Percentiles rank a stretch among this genome's conserved stretches.
phyloP scores from a whole-genome alignment of 1,140 invertebrate genomes.

The Drosophila baimaii region DNA sequence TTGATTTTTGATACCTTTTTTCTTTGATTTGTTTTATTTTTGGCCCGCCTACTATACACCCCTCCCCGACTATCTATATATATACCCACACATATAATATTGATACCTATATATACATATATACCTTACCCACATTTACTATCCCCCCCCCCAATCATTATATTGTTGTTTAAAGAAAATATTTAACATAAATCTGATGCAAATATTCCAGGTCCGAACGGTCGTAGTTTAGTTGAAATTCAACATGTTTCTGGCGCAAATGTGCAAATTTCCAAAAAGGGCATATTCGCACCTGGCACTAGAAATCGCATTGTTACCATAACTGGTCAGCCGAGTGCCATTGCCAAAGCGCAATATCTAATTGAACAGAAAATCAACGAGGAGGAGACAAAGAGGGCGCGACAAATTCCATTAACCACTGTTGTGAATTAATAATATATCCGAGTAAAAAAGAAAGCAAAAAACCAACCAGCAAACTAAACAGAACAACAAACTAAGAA shows the following conservation, averaged over 20 bases:
- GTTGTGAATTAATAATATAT: constrained; percentile 86
- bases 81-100: constrained; percentile 18
- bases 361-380: constrained; percentile 98
- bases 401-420: constrained; percentile 92
- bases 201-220: constrained; percentile 90
- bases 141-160: constrained; percentile 30
- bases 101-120: constrained; percentile 21
- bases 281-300: constrained; percentile 97
- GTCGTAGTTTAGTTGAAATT: constrained; percentile 97
- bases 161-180: constrained; percentile 32
- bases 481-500: constrained; percentile 42
- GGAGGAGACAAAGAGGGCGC: constrained; percentile 96
- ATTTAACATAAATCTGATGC: constrained; percentile 79
- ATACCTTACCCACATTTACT: constrained; percentile 17
- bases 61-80: constrained; percentile 10
- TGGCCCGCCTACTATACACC: constrained; percentile 6
- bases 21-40: constrained; percentile 20
- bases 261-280: constrained; percentile 99
- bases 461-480: constrained; percentile 46
- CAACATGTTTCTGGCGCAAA: constrained; percentile 98
- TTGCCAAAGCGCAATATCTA: constrained; percentile 95
- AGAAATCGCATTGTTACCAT: constrained; percentile 98
- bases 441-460: constrained; percentile 12
- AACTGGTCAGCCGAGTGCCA: constrained; percentile 93
- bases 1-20: constrained; percentile 31